phyloP scores from a whole-genome alignment of 2,113 vertebrate species.

The Cepphus grylle region DNA sequence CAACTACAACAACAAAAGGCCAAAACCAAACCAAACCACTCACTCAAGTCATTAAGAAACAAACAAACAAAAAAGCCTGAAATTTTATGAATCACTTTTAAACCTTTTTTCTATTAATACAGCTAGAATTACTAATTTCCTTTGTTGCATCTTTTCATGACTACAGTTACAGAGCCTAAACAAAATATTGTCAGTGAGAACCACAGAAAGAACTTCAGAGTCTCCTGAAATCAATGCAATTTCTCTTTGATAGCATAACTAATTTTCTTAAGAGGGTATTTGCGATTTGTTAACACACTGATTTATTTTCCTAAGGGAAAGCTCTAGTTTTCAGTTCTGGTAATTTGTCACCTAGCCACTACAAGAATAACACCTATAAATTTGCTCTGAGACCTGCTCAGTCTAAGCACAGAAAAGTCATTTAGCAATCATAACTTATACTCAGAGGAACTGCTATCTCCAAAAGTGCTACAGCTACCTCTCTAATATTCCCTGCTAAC shows the following conservation, averaged over 20 bases:
- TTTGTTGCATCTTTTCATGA: not conserved
- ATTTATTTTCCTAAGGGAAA: slow-evolving; percentile 21
- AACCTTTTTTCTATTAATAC: not conserved
- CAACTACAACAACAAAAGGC: not conserved
- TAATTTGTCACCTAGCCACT: slow-evolving; percentile 21
- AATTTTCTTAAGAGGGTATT: slow-evolving; percentile 9
- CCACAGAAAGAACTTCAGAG: not conserved
- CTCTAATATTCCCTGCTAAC: not conserved
- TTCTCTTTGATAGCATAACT: not conserved
- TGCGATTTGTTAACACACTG: slow-evolving; percentile 21
- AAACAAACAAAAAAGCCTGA: fast-evolving
- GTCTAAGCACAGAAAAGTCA: not conserved
- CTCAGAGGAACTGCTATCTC: not conserved
- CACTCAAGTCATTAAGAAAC: not conserved
- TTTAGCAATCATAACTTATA: not conserved
- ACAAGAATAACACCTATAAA: slow-evolving; percentile 23
- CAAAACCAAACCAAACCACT: not conserved
- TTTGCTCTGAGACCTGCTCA: not conserved
- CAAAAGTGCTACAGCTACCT: not conserved
- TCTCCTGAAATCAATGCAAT: not conserved
- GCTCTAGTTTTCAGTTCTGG: not conserved
- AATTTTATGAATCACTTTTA: not conserved
- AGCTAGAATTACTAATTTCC: not conserved
- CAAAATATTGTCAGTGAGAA: not conserved
- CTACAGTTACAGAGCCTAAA: not conserved